These are phyloP conservation scores for Meganola albula DNA, from an alignment of 2,888 invertebrate species.

Conservation along the genomic window DNA sequence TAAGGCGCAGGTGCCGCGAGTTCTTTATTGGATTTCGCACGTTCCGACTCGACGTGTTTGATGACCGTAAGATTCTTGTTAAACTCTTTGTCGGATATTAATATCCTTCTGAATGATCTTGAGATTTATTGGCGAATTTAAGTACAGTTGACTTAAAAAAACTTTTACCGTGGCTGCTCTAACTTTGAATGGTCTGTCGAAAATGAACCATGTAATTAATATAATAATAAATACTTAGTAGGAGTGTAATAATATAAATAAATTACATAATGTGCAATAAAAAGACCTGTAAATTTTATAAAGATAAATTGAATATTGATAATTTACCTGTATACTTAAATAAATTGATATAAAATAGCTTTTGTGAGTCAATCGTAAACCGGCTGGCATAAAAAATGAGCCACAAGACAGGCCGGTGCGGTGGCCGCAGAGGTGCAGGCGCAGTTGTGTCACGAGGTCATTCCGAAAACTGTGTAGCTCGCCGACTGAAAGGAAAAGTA, in stretches of 20 bases:
- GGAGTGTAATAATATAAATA: too few relatives aligned
- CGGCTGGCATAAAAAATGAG: slow-evolving; percentile 8
- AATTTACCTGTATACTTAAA: slow-evolving; percentile 7
- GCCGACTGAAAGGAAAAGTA: slow-evolving; percentile 71
- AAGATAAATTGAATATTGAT: too few relatives aligned
- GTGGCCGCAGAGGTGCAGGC: slow-evolving; percentile 19
- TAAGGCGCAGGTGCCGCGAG: slow-evolving; percentile 72
- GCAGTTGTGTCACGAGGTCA: slow-evolving; percentile 64
- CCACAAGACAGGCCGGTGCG: too few relatives aligned
- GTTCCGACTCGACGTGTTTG: slow-evolving; percentile 72
- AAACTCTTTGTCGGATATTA: slow-evolving; percentile 67
- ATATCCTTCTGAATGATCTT: slow-evolving; percentile 52
- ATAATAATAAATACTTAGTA: too few relatives aligned
- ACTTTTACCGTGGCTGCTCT: too few relatives aligned
- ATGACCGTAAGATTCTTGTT: slow-evolving; percentile 72
- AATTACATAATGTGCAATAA: too few relatives aligned
- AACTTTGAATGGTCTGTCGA: too few relatives aligned
- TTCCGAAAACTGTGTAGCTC: slow-evolving; percentile 53
- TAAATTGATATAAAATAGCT: slow-evolving; percentile 4
- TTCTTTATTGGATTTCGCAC: slow-evolving; percentile 77
- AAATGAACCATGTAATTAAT: too few relatives aligned
- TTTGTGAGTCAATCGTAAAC: slow-evolving; percentile 7
- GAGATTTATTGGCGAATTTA: too few relatives aligned
- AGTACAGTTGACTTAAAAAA: too few relatives aligned
- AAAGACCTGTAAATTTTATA: slow-evolving; percentile 10